Conservation (phyloP, 35 echinoderm and acorn worm genomes). For the Apostichopus parvimensis region DNA sequence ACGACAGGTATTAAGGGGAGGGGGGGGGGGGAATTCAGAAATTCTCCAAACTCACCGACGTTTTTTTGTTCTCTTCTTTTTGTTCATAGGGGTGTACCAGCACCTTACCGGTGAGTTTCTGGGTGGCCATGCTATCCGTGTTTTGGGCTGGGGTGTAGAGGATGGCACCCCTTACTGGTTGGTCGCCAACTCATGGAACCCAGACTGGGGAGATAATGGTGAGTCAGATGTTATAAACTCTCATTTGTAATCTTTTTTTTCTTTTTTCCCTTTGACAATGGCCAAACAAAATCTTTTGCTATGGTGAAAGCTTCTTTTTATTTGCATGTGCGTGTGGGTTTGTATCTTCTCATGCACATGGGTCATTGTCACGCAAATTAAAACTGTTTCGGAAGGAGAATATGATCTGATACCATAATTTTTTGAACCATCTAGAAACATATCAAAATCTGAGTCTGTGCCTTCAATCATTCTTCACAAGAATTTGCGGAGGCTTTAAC, state of each 20-base stretch:
- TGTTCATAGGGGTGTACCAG: conserved; percentile 78
- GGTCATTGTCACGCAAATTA: too few species aligned
- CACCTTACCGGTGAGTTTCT: conserved; percentile 67
- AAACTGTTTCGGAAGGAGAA: too few species aligned
- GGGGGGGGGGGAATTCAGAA: too few species aligned
- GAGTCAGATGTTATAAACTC: not conserved
- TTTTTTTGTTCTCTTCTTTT: not conserved
- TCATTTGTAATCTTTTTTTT: not conserved
- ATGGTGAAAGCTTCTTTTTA: not conserved
- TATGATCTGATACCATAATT: too few species aligned
- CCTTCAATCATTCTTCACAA: too few species aligned
- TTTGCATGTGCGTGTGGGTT: not conserved
- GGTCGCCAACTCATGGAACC: conserved; percentile 97
- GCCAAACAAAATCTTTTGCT: not conserved
- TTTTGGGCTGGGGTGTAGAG: conserved; percentile 94
- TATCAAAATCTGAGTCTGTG: too few species aligned
- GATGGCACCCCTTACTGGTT: conserved; percentile 75
- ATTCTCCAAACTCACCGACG: not conserved
- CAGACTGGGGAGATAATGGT: conserved; percentile 97
- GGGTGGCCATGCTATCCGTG: conserved; percentile 92
- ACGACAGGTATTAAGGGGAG: too few species aligned
- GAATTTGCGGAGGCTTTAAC: too few species aligned
- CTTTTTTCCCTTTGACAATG: not conserved
- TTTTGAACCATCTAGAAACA: too few species aligned
- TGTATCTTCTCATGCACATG: too few species aligned